Percentiles rank a stretch among this genome's conserved stretches.
These are phyloP conservation scores for Abrostola tripartita DNA, from an alignment of 2,888 invertebrate species.

Conservation along the genomic window DNA sequence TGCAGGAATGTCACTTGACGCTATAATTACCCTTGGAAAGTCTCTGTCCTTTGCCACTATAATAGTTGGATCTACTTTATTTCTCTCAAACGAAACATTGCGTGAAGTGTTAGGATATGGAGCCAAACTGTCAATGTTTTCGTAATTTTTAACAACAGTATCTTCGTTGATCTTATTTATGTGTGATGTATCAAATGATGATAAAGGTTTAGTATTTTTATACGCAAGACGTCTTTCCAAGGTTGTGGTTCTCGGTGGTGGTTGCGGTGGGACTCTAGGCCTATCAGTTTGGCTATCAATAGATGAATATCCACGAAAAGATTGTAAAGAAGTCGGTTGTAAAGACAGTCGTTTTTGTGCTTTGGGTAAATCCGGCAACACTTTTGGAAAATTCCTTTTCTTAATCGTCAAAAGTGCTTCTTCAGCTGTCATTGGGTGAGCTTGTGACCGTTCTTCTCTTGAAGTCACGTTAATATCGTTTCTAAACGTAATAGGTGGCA, in stretches of 20 bases:
- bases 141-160: conserved; percentile 69
- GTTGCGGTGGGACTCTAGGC: conserved; percentile 89
- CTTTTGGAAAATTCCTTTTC: conserved; percentile 94
- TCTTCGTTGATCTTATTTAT: conserved; percentile 67
- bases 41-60: conserved; percentile 69
- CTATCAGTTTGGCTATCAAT: conserved; percentile 74
- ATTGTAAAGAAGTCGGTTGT: conserved; percentile 87
- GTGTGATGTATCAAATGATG: conserved; percentile 74
- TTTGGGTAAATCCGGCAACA: conserved; percentile 92
- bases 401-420: conserved; percentile 92
- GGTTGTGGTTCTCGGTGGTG: conserved; percentile 93
- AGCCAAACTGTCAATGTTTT: conserved; percentile 77
- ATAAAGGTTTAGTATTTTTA: conserved; percentile 78
- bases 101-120: conserved; percentile 54
- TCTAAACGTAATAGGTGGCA: conserved; percentile 83
- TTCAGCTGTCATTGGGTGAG: conserved; percentile 88
- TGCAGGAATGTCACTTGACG: conserved; percentile 80
- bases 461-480: conserved; percentile 93
- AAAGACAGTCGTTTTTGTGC: conserved; percentile 90
- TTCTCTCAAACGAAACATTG: conserved; percentile 69
- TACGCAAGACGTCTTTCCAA: conserved; percentile 88
- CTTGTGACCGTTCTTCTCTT: conserved; percentile 85
- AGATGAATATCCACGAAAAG: conserved; percentile 72
- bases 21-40: conserved; percentile 85
- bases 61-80: conserved; percentile 52